These are phyloP conservation scores for Oreohelix idahoensis DNA, from an alignment of 1,140 invertebrate species.

Conservation along the genomic window DNA sequence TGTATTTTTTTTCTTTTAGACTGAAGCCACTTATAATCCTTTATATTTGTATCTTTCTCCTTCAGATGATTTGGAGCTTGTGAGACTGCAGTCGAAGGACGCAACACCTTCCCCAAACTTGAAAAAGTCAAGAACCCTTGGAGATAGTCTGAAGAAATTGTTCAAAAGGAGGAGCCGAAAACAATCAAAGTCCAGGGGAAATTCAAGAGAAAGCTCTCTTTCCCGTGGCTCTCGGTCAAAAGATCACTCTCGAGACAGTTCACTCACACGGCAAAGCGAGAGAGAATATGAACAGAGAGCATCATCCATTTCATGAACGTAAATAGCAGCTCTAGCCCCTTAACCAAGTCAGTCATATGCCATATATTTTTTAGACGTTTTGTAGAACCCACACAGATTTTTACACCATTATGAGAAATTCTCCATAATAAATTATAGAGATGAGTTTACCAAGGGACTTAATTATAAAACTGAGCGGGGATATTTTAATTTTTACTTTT, in stretches of 20 bases:
- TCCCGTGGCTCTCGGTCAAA: slow-evolving; percentile 55
- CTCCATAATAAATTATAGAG: too few relatives aligned
- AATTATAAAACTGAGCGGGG: too few relatives aligned
- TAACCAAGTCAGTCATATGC: too few relatives aligned
- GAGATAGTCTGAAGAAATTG: slow-evolving; percentile 62
- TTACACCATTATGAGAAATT: too few relatives aligned
- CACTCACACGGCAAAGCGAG: slow-evolving; percentile 49
- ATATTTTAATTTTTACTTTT: too few relatives aligned
- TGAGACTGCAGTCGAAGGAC: slow-evolving; percentile 44
- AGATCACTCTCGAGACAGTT: slow-evolving; percentile 58
- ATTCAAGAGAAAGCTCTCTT: slow-evolving; percentile 61
- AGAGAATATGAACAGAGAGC: slow-evolving; percentile 34
- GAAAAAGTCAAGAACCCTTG: slow-evolving; percentile 63
- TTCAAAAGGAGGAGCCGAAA: slow-evolving; percentile 56
- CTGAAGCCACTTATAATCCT: too few relatives aligned
- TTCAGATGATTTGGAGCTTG: slow-evolving; percentile 60
- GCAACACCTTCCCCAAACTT: slow-evolving; percentile 53
- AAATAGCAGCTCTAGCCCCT: too few relatives aligned
- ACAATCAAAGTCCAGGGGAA: slow-evolving; percentile 49
- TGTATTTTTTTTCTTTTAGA: too few relatives aligned
- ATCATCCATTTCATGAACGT: slow-evolving; percentile 45
- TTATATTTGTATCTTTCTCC: neutral
- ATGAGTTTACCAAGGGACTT: too few relatives aligned
- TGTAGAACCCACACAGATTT: too few relatives aligned
- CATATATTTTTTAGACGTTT: too few relatives aligned